These are phyloP conservation scores for Boulengeromyrus knoepffleri DNA, from an alignment of 2,113 vertebrate species.

Conservation along the genomic window DNA sequence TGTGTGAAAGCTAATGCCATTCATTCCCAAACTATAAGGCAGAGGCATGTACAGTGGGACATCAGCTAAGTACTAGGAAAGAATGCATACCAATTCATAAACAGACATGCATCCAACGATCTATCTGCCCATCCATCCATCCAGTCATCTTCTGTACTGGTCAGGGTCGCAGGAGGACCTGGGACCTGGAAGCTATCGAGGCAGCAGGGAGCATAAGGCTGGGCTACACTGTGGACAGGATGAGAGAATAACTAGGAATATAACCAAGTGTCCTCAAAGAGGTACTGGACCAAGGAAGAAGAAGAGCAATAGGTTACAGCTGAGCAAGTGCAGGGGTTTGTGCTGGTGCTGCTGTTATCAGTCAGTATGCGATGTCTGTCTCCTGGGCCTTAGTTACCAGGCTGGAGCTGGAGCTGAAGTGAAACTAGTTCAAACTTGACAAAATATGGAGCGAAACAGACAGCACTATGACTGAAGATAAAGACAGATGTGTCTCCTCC, in stretches of 20 bases:
- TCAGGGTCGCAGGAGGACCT: neutral
- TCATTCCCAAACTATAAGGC: neutral
- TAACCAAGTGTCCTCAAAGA: neutral
- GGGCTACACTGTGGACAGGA: neutral
- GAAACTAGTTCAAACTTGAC: neutral
- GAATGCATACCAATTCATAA: neutral
- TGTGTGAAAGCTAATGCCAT: neutral
- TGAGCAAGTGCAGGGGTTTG: neutral
- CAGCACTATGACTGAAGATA: neutral
- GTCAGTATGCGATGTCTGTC: neutral
- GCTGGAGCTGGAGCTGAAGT: neutral
- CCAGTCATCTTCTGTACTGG: neutral
- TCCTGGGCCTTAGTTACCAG: neutral
- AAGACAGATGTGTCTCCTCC: neutral
- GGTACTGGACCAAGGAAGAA: neutral
- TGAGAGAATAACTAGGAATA: neutral
- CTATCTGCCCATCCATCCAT: neutral
- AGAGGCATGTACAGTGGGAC: neutral
- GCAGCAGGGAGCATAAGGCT: neutral
- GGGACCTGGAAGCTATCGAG: neutral
- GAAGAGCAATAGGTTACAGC: neutral
- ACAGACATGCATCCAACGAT: neutral
- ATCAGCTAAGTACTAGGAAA: neutral
- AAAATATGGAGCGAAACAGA: neutral
- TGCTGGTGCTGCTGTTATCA: neutral